These are phyloP conservation scores for Labia minor DNA, from an alignment of 2,888 invertebrate species.

Conservation along the genomic window DNA sequence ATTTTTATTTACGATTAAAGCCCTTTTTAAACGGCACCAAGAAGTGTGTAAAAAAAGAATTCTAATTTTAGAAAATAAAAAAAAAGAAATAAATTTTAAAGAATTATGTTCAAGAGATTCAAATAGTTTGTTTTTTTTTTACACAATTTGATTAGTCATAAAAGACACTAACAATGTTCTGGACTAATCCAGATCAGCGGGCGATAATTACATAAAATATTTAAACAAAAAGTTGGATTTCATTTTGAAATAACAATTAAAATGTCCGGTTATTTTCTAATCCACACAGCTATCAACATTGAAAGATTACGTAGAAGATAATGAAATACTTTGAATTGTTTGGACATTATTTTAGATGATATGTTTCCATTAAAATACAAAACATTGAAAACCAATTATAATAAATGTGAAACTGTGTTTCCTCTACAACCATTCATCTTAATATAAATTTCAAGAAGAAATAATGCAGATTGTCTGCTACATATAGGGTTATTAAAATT, in stretches of 20 bases:
- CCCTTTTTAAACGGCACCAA: slow-evolving; percentile 7
- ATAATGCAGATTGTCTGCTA: slow-evolving; percentile 5
- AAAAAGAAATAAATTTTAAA: background rate
- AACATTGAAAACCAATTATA: slow-evolving; percentile 8
- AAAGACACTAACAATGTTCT: slow-evolving; percentile 1
- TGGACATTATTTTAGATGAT: slow-evolving; percentile 5
- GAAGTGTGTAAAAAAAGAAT: background rate
- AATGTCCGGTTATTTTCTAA: background rate
- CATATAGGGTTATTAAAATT: background rate
- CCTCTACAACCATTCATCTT: slow-evolving; percentile 1
- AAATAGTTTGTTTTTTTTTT: background rate
- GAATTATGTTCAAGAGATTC: background rate
- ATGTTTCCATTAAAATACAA: slow-evolving; percentile 2
- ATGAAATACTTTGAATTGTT: background rate
- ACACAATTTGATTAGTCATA: background rate
- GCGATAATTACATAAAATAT: slow-evolving; percentile 7
- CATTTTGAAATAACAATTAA: background rate
- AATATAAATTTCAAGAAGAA: slow-evolving; percentile 13
- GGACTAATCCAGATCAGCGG: background rate
- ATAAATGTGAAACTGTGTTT: slow-evolving; percentile 5
- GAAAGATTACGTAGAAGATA: background rate
- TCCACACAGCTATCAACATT: background rate
- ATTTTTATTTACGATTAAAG: background rate
- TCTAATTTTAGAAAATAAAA: background rate
- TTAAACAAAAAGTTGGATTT: background rate